phyloP scores from a whole-genome alignment of 2,113 vertebrate genomes.

The Anarrhichthys ocellatus region DNA sequence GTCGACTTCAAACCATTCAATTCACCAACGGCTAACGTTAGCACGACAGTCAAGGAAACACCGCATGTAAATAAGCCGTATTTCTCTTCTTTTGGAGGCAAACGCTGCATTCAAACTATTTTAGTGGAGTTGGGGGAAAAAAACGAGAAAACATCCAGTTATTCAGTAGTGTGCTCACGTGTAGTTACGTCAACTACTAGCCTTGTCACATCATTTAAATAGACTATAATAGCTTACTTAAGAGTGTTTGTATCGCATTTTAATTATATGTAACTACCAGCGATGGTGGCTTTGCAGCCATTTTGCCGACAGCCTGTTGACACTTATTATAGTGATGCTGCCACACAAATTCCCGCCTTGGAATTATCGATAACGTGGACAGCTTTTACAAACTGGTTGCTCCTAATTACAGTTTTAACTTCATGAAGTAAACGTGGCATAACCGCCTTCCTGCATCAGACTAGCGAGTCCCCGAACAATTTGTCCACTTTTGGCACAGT shows the following conservation, averaged over 20 bases:
- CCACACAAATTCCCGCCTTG: neutral
- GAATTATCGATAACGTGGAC: neutral
- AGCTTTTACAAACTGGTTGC: neutral
- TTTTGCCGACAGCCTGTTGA: neutral
- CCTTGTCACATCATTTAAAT: neutral
- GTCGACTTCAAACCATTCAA: neutral
- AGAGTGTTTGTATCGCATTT: neutral
- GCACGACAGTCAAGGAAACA: neutral
- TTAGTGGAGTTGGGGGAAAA: neutral
- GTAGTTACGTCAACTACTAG: neutral
- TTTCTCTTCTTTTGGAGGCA: neutral
- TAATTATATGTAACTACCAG: neutral
- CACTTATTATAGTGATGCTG: neutral
- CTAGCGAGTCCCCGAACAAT: neutral
- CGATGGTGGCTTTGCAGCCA: neutral
- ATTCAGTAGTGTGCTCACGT: neutral
- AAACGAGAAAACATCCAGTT: neutral
- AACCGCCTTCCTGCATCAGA: neutral
- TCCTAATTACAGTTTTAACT: neutral
- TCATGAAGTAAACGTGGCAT: neutral
- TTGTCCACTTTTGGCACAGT: neutral
- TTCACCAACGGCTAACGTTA: neutral
- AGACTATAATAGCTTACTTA: no score
- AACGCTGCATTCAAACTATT: neutral
- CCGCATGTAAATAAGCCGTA: neutral